These are phyloP conservation scores for Habropoda laboriosa DNA, from an alignment of 1,140 invertebrate genomes.

Conservation along the genomic window DNA sequence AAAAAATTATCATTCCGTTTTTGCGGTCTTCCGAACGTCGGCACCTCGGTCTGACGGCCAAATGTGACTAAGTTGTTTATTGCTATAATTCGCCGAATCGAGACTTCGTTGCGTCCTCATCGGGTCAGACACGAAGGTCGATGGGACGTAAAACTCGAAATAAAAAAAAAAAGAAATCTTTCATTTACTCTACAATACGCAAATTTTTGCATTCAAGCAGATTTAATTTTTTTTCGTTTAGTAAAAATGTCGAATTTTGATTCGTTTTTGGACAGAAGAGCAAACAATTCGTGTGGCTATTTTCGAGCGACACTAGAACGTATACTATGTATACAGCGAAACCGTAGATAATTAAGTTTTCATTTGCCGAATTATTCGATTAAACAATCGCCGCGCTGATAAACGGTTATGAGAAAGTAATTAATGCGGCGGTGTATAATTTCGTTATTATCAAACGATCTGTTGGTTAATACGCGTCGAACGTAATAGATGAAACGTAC, in stretches of 20 bases:
- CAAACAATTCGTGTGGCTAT: not conserved
- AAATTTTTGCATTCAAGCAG: too few species aligned
- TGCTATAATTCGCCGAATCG: too few species aligned
- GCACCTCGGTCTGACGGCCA: too few species aligned
- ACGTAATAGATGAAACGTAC: slow-evolving; percentile 33
- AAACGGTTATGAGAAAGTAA: slow-evolving; percentile 33
- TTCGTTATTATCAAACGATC: slow-evolving; percentile 47
- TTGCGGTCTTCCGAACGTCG: too few species aligned
- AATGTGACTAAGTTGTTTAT: too few species aligned
- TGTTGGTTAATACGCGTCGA: slow-evolving; percentile 30
- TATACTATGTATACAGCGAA: not conserved
- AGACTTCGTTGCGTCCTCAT: too few species aligned
- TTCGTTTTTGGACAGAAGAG: not conserved
- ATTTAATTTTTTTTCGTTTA: not conserved
- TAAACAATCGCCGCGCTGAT: slow-evolving; percentile 36
- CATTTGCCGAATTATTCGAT: slow-evolving; percentile 43
- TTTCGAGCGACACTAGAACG: not conserved
- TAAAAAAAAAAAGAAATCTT: too few species aligned
- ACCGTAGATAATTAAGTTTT: slow-evolving; percentile 40
- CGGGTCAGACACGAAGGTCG: too few species aligned
- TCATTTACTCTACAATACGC: too few species aligned
- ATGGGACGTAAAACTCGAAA: too few species aligned
- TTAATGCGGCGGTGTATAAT: slow-evolving; percentile 46
- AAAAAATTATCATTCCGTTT: too few species aligned
- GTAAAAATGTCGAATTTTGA: too few species aligned